A percentile compares a stretch with the other conserved stretches of the same genome.
These are phyloP conservation scores for Eristalis intricaria DNA, from an alignment of 2,888 invertebrate species.

Conservation along the genomic window DNA sequence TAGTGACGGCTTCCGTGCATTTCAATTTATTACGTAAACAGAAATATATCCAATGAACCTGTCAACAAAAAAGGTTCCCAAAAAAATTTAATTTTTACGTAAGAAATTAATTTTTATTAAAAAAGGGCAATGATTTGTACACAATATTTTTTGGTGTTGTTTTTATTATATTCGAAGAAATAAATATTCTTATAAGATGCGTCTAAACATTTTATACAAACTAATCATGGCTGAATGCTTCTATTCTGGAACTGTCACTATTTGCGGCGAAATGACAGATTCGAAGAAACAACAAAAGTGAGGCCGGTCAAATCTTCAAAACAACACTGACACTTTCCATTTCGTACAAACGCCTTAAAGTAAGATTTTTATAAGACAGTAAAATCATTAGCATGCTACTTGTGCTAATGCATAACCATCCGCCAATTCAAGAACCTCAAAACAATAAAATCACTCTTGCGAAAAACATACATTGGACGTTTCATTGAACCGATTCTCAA, in stretches of 20 bases:
- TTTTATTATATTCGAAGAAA: too few relatives aligned
- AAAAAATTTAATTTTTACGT: too few relatives aligned
- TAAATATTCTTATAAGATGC: too few relatives aligned
- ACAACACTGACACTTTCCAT: neutral
- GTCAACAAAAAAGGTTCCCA: too few relatives aligned
- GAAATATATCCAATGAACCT: too few relatives aligned
- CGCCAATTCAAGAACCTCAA: neutral
- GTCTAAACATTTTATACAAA: neutral
- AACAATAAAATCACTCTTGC: conserved; percentile 35
- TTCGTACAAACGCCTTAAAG: neutral
- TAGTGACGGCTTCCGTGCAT: too few relatives aligned
- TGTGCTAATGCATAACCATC: conserved; percentile 29
- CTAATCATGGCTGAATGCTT: neutral
- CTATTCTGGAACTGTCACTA: neutral
- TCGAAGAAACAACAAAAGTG: neutral
- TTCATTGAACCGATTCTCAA: conserved; percentile 15
- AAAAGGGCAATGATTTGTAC: too few relatives aligned
- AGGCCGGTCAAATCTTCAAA: neutral
- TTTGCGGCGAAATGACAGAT: neutral
- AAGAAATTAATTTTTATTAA: too few relatives aligned
- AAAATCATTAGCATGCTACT: conserved; percentile 14
- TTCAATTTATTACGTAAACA: too few relatives aligned
- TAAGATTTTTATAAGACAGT: neutral
- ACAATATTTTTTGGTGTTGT: too few relatives aligned
- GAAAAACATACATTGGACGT: conserved; percentile 43